These are phyloP conservation scores for Poecilobothrus nobilitatus DNA, from an alignment of 2,888 invertebrate genomes.

Conservation along the genomic window DNA sequence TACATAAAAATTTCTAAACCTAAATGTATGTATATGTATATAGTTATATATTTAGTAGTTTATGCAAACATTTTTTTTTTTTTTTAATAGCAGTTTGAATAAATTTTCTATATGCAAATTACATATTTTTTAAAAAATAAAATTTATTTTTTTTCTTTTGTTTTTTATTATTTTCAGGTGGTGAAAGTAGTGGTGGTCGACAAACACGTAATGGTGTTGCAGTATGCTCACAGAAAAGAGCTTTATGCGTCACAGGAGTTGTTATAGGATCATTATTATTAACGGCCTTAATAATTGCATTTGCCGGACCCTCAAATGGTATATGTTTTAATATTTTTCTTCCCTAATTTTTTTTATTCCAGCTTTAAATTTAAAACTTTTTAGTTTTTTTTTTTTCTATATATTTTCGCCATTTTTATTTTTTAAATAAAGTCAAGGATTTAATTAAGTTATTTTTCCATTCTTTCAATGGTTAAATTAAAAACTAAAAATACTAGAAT, in stretches of 20 bases:
- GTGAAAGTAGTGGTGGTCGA: slow-evolving; percentile 43
- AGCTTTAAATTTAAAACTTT: background rate
- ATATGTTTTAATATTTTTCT: slow-evolving; percentile 30
- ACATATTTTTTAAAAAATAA: slow-evolving; percentile 13
- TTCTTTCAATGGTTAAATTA: no score
- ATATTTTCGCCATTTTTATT: no score
- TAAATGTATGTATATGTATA: no score
- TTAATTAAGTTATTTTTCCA: no score
- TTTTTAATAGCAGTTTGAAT: no score
- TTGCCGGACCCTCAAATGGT: slow-evolving; percentile 82
- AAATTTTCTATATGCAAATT: slow-evolving; percentile 12
- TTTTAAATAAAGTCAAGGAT: no score
- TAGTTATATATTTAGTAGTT: no score
- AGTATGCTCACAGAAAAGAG: slow-evolving; percentile 78
- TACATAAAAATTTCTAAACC: no score
- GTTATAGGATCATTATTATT: slow-evolving; percentile 72
- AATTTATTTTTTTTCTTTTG: slow-evolving; percentile 20
- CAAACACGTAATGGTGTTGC: slow-evolving; percentile 57
- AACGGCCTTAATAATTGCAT: slow-evolving; percentile 79
- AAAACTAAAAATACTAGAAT: no score
- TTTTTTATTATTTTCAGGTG: no score
- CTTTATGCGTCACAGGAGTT: slow-evolving; percentile 69
- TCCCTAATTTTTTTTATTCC: background rate
- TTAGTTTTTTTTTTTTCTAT: background rate
- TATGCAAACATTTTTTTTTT: no score